These are phyloP conservation scores for Reinhardtius hippoglossoides DNA, from an alignment of 2,113 vertebrate species.

Conservation along the genomic window DNA sequence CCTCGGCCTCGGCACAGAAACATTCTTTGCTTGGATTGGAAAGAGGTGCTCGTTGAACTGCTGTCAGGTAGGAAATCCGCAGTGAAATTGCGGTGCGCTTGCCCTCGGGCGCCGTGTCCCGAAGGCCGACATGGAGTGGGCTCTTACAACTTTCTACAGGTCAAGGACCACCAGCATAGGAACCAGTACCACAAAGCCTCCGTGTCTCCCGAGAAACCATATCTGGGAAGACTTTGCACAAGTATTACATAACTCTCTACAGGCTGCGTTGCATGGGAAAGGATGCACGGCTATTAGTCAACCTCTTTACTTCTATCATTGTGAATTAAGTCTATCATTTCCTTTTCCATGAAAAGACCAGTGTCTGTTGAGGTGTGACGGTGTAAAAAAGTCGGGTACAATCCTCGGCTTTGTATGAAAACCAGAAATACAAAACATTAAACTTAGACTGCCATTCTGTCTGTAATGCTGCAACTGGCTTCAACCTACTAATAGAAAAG, in stretches of 20 bases:
- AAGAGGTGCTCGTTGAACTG: conserved; percentile 10
- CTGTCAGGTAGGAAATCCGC: conserved; percentile 38
- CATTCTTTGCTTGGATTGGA: conserved; percentile 29
- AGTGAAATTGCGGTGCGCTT: conserved; percentile 3
- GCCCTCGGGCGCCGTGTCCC: not conserved
- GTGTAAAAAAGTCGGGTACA: too few species aligned
- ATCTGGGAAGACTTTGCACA: conserved; percentile 18
- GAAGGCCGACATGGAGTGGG: conserved; percentile 4
- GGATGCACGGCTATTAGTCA: not conserved
- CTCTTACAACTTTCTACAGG: conserved; percentile 3
- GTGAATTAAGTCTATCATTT: not conserved
- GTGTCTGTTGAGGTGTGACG: too few species aligned
- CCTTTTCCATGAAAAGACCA: not conserved
- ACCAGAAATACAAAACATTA: too few species aligned
- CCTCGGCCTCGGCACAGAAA: conserved; percentile 13
- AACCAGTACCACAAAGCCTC: conserved; percentile 12
- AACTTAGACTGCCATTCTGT: too few species aligned
- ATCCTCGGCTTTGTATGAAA: too few species aligned
- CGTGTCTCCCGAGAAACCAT: conserved; percentile 19
- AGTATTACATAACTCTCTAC: conserved; percentile 12
- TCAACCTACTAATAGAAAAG: too few species aligned
- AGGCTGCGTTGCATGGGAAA: not conserved
- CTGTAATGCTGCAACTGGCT: too few species aligned
- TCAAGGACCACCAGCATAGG: conserved; percentile 27
- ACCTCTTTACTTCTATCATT: not conserved